phyloP scores from a whole-genome alignment of 2,888 invertebrate genomes.

The Lomographa bimaculata region DNA sequence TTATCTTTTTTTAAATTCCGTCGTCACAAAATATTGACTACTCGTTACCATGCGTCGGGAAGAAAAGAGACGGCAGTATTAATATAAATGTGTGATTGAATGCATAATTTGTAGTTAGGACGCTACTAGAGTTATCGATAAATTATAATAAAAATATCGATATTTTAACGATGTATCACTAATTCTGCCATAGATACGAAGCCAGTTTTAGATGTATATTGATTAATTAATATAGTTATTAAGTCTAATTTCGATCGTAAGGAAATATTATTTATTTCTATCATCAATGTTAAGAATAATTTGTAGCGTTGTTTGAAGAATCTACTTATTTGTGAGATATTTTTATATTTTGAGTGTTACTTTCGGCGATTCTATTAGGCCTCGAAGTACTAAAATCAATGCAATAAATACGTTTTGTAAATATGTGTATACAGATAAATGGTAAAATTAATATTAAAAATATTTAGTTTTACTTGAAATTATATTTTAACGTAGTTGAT shows the following conservation, averaged over 20 bases:
- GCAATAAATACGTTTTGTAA: constrained; percentile 71
- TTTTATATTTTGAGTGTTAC: constrained; percentile 36
- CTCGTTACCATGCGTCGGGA: constrained; percentile 44
- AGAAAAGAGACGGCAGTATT: constrained; percentile 72
- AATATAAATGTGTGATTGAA: constrained; percentile 61
- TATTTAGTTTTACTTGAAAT: constrained; percentile 39
- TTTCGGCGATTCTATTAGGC: constrained; percentile 32
- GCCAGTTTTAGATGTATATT: constrained; percentile 56
- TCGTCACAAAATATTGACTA: constrained; percentile 43
- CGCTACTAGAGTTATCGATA: constrained; percentile 34
- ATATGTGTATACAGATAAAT: constrained; percentile 75
- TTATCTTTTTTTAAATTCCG: constrained; percentile 26
- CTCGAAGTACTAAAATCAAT: constrained; percentile 45
- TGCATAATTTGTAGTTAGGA: constrained; percentile 51
- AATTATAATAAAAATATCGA: constrained; percentile 32
- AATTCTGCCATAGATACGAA: constrained; percentile 51
- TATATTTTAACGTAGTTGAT: constrained; percentile 49
- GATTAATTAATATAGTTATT: constrained; percentile 28
- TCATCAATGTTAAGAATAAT: constrained; percentile 25
- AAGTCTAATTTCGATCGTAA: constrained; percentile 35
- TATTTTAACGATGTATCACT: constrained; percentile 45
- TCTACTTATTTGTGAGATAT: constrained; percentile 35
- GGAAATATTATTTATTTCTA: constrained; percentile 39
- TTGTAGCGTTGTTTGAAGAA: constrained; percentile 21
- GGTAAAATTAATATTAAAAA: constrained; percentile 60